These are phyloP conservation scores for Cromileptes altivelis DNA, from an alignment of 2,113 vertebrate genomes.

Conservation along the genomic window DNA sequence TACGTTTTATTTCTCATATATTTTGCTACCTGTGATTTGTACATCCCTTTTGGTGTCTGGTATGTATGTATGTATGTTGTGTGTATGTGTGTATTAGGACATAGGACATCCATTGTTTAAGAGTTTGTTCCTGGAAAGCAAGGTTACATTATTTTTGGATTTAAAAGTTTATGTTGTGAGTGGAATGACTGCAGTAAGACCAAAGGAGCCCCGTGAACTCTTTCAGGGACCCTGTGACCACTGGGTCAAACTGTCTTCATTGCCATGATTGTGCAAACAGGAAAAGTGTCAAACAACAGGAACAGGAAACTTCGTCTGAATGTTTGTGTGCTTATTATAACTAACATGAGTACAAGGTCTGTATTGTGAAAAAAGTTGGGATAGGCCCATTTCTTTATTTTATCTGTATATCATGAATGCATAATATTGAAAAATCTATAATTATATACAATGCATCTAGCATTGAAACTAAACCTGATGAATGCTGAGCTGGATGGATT, in stretches of 20 bases:
- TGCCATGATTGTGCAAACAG: conserved; percentile 10
- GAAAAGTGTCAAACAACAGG: neutral
- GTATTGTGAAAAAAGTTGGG: neutral
- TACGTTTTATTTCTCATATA: neutral
- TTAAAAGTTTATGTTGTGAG: neutral
- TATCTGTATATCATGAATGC: neutral
- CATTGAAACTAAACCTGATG: neutral
- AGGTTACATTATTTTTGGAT: neutral
- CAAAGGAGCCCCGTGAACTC: neutral
- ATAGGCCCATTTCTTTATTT: neutral
- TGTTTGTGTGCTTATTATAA: neutral
- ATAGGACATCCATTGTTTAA: too few species aligned
- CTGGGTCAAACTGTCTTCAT: neutral
- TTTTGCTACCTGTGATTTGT: neutral
- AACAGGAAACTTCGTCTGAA: conserved; percentile 13
- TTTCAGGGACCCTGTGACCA: neutral
- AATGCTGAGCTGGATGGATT: too few species aligned
- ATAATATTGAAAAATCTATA: neutral
- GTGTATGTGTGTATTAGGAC: too few species aligned
- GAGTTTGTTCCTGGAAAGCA: too few species aligned
- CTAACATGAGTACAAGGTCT: neutral
- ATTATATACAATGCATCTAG: neutral
- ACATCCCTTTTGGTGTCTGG: neutral
- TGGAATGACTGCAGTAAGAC: neutral
- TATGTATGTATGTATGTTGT: neutral